Evolutionary conservation across 2,797 vertebrate genomes (phyloP).

Genomic region (Craterocephalus amniculus): DNA sequence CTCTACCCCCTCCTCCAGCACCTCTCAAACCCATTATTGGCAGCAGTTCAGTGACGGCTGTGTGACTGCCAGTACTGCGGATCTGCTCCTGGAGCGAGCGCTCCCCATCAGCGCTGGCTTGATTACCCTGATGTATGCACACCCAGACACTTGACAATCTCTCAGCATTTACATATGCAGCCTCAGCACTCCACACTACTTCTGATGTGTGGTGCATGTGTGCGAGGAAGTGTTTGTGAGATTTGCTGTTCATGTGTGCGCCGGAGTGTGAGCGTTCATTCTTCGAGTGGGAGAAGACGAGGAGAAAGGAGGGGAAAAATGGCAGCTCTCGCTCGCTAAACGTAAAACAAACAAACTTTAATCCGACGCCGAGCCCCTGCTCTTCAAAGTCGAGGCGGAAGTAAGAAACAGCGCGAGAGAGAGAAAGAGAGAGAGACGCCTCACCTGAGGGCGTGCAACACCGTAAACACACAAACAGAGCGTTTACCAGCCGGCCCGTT

Average conservation of each 20-base stretch:
- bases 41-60: constrained; percentile 82
- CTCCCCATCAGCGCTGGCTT: constrained; percentile 81
- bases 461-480: constrained; percentile 83
- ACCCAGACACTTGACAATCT: constrained; percentile 84
- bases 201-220: constrained; percentile 74
- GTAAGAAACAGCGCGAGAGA: constrained; percentile 53
- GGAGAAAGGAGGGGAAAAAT: constrained; percentile 71
- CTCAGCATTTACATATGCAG: constrained; percentile 85
- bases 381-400: constrained; percentile 79
- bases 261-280: constrained; percentile 42
- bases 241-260: constrained; percentile 52
- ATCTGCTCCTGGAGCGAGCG: constrained; percentile 80
- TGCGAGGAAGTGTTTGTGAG: constrained; percentile 45
- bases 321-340: constrained; percentile 83
- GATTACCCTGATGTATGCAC: constrained; percentile 85
- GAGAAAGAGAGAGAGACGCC: constrained; percentile 46
- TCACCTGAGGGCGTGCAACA: constrained; percentile 76
- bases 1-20: constrained; percentile 75
- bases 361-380: constrained; percentile 77
- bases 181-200: constrained; percentile 82
- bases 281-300: constrained; percentile 67
- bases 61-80: constrained; percentile 83
- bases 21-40: constrained; percentile 83
- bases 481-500: constrained; percentile 78
- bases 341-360: constrained; percentile 86